Evolutionary conservation across 2,113 vertebrate genomes (phyloP).

Genomic region (Misgurnus anguillicaudatus): DNA sequence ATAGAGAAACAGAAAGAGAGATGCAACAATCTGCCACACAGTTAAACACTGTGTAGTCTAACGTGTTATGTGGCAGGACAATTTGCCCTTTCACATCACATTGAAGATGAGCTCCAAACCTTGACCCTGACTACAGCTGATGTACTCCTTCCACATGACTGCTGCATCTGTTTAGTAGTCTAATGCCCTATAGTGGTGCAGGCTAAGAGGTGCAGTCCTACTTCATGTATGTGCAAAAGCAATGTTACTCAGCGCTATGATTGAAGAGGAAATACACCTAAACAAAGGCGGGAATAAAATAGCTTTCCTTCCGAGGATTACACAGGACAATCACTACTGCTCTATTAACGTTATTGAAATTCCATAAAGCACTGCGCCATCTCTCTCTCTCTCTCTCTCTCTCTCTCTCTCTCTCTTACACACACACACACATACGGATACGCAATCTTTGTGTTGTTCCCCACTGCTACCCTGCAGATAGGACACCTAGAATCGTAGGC

Average conservation of each 20-base stretch:
- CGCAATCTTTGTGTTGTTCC: neutral
- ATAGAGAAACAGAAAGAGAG: neutral
- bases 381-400: slow-evolving; percentile 23
- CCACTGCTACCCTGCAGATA: neutral
- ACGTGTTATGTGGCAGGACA: slow-evolving; percentile 42
- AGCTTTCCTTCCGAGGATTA: slow-evolving; percentile 72
- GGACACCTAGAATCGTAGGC: slow-evolving; percentile 1
- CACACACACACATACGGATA: slow-evolving; percentile 5
- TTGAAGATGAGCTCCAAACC: neutral
- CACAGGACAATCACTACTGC: slow-evolving; percentile 59
- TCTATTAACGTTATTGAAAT: slow-evolving; percentile 60
- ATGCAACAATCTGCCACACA: slow-evolving; percentile 52
- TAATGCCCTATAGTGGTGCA: neutral
- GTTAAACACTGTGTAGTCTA: slow-evolving; percentile 39
- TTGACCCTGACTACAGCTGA: neutral
- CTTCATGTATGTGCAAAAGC: slow-evolving; percentile 33
- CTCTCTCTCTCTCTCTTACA: slow-evolving; percentile 30
- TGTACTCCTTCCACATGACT: neutral
- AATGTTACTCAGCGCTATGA: slow-evolving; percentile 22
- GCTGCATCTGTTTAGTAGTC: neutral
- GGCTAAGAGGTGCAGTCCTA: neutral
- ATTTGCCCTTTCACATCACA: neutral
- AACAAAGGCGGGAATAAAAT: slow-evolving; percentile 63
- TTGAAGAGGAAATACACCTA: slow-evolving; percentile 53
- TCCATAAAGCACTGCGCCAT: slow-evolving; percentile 62